Base-by-base conservation (phyloP, 2,888 invertebrate genomes). In the Creontiades dilutus region DNA sequence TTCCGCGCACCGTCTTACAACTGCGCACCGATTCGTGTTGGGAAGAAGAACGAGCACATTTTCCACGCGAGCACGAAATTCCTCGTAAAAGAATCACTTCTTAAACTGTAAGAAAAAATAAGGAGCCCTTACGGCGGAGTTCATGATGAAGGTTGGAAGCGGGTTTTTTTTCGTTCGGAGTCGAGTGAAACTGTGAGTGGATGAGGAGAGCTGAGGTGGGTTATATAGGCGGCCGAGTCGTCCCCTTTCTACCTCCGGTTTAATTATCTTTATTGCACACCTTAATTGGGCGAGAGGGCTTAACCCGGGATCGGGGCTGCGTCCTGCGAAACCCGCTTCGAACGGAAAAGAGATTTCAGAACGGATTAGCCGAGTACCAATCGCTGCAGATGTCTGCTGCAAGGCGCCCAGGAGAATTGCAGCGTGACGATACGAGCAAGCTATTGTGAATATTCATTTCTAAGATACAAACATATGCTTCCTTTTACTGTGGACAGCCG, bases 71-170 rank as follows among this genome's bases (percentile, higher is more conserved):
- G 37, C 37, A 37, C 37, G 37, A 37, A 37, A 37, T 37, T 7
- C 37, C 3, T 37, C 37, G 37, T 4, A 37, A n/a, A n/a, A n/a
- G n/a, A 37, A 37, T 37, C 37, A 37, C 37, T 37, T 37, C 7
- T 37, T 23, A 2, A 68, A 68, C 68, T 7, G 23, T 68, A 12
- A 16, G 52, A 14, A 23, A 13, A 23, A 68, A 68, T 23, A 5
- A 19, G n/a, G n/a, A n/a, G 37, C 52, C 47, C 82, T 82, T 82
- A 82, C 82, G 5, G 82, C 82, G 19, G 82, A 82, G 27, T 82
- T 82, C 82, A 82, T 82, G 52, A 0, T 47, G 78, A 46, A 27
- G 16, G 76, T 37, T 27, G 0, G 27, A 76, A 76, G 76, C 16
- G 27, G 27, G 27, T 27, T 37, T 37, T n/a, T n/a, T 37, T 37